Conservation (phyloP, 2,888 invertebrate species). For the Trimorus sp. region DNA sequence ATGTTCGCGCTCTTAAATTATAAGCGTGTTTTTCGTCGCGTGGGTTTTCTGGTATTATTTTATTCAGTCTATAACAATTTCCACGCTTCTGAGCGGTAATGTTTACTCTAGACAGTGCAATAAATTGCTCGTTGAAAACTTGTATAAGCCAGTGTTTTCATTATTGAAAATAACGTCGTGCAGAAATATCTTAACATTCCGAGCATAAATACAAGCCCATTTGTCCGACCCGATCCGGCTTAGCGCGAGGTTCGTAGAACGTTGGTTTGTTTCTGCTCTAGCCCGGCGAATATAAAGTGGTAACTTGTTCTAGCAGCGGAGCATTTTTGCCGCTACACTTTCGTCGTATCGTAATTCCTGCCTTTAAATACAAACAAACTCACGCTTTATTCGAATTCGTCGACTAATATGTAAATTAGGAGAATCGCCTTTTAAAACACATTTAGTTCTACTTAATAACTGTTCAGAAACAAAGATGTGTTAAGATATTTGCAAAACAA, state of each 20-base stretch:
- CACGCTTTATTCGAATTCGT: constrained; percentile 7
- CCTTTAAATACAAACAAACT: constrained; percentile 38
- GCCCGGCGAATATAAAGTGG: constrained; percentile 23
- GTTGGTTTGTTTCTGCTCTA: constrained; percentile 30
- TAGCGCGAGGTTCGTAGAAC: background rate
- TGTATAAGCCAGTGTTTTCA: constrained; percentile 3
- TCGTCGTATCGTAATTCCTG: constrained; percentile 29
- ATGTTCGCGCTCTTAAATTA: no score
- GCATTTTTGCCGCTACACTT: constrained; percentile 30
- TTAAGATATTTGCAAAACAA: no score
- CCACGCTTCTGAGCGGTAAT: no score
- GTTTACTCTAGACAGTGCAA: background rate
- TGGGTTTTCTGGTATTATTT: no score
- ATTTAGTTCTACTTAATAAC: constrained; percentile 8
- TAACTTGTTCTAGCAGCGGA: constrained; percentile 25
- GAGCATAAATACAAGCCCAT: constrained; percentile 33
- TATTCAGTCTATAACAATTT: no score
- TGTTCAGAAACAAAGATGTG: background rate
- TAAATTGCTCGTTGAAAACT: background rate
- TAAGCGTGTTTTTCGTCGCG: no score
- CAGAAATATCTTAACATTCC: constrained; percentile 24
- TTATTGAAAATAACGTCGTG: constrained; percentile 23
- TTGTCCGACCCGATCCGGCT: constrained; percentile 16
- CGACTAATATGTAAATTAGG: constrained; percentile 9
- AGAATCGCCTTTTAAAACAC: constrained; percentile 11